These are phyloP conservation scores for Rhorus exstirpatorius DNA, from an alignment of 2,888 invertebrate genomes.

Conservation along the genomic window DNA sequence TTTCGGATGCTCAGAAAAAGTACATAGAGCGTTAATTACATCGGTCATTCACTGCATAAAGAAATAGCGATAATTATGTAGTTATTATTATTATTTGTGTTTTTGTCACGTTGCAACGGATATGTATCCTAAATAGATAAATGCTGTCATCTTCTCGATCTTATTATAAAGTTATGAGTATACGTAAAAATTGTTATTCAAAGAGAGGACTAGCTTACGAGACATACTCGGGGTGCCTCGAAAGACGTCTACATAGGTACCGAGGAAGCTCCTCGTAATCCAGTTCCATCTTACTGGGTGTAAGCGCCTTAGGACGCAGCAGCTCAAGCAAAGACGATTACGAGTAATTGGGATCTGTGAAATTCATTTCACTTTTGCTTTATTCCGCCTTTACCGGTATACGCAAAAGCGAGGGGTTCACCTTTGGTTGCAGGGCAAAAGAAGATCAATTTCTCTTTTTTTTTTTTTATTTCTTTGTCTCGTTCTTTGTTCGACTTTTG, in stretches of 20 bases:
- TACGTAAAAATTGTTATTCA: slow-evolving; percentile 48
- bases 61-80: not conserved
- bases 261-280: slow-evolving; percentile 63
- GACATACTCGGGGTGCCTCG: slow-evolving; percentile 11
- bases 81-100: not conserved
- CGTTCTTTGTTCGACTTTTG: slow-evolving; percentile 50
- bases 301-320: slow-evolving; percentile 78
- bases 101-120: too few relatives aligned
- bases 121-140: too few relatives aligned
- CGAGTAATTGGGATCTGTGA: slow-evolving; percentile 76
- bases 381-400: slow-evolving; percentile 1
- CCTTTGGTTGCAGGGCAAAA: slow-evolving; percentile 20
- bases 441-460: slow-evolving; percentile 26
- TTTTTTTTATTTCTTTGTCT: slow-evolving; percentile 4
- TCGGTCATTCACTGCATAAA: slow-evolving; percentile 28
- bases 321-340: slow-evolving; percentile 77
- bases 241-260: slow-evolving; percentile 39
- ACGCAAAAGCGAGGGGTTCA: slow-evolving; percentile 24
- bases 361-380: slow-evolving; percentile 52
- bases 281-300: slow-evolving; percentile 68
- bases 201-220: slow-evolving; percentile 2
- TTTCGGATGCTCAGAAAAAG: slow-evolving; percentile 45
- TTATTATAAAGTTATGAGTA: slow-evolving; percentile 21
- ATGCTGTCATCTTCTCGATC: not conserved
- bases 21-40: slow-evolving; percentile 35